Evolutionary conservation across 2,888 invertebrate genomes (phyloP), one percentile per base, ranked within the genome.

Genomic region (Micoletzkya japonica): DNA sequence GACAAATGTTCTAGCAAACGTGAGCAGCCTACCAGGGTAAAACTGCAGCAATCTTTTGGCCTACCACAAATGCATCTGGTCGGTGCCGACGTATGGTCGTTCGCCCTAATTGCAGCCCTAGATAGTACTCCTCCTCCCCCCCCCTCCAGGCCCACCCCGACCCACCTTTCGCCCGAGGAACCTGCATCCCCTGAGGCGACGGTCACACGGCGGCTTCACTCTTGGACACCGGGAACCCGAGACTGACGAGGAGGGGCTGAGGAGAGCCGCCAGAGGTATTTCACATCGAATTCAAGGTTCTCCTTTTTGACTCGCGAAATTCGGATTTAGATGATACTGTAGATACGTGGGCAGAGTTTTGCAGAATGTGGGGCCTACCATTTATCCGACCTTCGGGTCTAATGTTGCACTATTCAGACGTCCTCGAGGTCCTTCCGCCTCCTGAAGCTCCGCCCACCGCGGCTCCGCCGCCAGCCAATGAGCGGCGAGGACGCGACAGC

Each of bases 131-230:
- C n/a, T n/a, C n/a, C n/a, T n/a, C n/a, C 58, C 36, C n/a, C 58
- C 2, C 2, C 59, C 1, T 4, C 36, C 58, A 10, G 4, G 49
- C 34, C n/a, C 63, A 24, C 30, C 26, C 26, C 30, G 34, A 30
- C 26, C 64, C 36, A n/a, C 64, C 64, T 37, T 66, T 54, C 64
- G 54, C 28, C 7, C 54, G 0, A 52, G 34, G 4, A 20, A 24
- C 6, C 54, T 64, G 4, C 36, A 54, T 20, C 64, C 64, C 2
- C 52, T 54, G 36, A 2, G 64, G 20, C 14, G 64, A 6, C 34
- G 64, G 10, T 66, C 64, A 17, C 64, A 66, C 10, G 64, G 44
- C 4, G 64, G 54, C 7, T 66, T 36, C 54, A 26, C 37, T 3
- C 64, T 66, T 0, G 54, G 3, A 2, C 64, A 66, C 20, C 30